A percentile compares a stretch with the other conserved stretches of the same genome.
Conservation (phyloP, 2,113 vertebrate species). For the Saccopteryx bilineata region DNA sequence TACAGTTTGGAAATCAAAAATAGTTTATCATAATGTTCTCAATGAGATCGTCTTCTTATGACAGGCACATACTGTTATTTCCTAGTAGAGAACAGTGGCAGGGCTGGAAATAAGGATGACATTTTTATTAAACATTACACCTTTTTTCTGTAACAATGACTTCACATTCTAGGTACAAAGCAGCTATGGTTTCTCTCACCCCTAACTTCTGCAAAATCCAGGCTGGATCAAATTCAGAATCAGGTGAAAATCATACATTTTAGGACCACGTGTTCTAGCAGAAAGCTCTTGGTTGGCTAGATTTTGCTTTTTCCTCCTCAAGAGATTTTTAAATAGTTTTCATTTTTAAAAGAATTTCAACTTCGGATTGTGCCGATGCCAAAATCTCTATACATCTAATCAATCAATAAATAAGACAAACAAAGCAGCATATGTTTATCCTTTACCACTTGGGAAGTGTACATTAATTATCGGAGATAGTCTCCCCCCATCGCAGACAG, state of each 20-base stretch:
- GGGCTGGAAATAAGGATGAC: background rate
- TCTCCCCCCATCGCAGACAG: constrained; percentile 84
- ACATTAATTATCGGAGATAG: constrained; percentile 89
- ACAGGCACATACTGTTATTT: constrained; percentile 18
- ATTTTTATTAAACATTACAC: background rate
- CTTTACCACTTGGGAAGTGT: constrained; percentile 88
- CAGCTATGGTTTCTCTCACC: constrained; percentile 32
- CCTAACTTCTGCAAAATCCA: constrained; percentile 60
- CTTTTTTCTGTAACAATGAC: constrained; percentile 49
- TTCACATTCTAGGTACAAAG: constrained; percentile 49
- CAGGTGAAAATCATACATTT: constrained; percentile 43
- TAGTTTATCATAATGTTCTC: constrained; percentile 47
- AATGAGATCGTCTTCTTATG: background rate
- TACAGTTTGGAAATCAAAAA: constrained; percentile 44
- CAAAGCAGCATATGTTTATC: constrained; percentile 87
- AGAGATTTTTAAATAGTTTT: constrained; percentile 74
- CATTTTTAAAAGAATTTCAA: constrained; percentile 74
- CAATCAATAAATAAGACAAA: constrained; percentile 78
- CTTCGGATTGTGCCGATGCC: constrained; percentile 57
- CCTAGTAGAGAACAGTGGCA: background rate
- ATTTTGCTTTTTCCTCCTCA: background rate
- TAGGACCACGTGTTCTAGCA: constrained; percentile 46
- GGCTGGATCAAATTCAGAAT: constrained; percentile 45
- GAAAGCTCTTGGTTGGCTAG: constrained; percentile 57
- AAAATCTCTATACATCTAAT: constrained; percentile 78